Evolutionary conservation across 2,113 vertebrate genomes (phyloP).

Genomic region (Procavia capensis): DNA sequence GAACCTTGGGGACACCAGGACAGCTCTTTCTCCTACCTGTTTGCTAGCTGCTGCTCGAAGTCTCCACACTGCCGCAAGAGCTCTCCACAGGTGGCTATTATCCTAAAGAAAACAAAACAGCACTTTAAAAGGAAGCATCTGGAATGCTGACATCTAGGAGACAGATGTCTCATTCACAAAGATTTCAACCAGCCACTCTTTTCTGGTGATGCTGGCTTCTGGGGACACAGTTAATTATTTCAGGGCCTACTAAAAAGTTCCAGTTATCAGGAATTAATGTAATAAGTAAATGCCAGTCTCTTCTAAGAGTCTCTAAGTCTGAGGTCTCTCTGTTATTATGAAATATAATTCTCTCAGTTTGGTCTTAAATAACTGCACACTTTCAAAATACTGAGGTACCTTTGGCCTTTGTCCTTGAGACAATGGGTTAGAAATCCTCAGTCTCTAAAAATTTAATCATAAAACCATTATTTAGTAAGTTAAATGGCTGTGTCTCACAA

Average conservation of each 20-base stretch:
- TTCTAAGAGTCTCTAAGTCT: neutral
- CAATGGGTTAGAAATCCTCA: neutral
- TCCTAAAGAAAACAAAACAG: conserved; percentile 81
- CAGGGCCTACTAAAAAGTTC: neutral
- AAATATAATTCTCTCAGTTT: neutral
- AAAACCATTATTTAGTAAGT: conserved; percentile 30
- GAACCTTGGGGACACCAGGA: neutral
- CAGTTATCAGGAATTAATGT: neutral
- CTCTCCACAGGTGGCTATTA: conserved; percentile 91
- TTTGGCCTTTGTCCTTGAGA: conserved; percentile 26
- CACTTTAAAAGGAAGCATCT: conserved; percentile 40
- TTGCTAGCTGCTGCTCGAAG: conserved; percentile 91
- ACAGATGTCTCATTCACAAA: conserved; percentile 69
- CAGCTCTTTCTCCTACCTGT: conserved; percentile 81
- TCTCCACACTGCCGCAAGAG: conserved; percentile 90
- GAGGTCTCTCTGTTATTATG: neutral
- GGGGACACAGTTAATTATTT: neutral
- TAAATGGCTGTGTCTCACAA: neutral
- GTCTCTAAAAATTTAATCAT: neutral
- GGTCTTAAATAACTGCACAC: neutral
- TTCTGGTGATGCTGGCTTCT: neutral
- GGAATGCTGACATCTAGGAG: conserved; percentile 48
- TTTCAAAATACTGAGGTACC: neutral
- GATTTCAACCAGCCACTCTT: conserved; percentile 60
- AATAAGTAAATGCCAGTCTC: neutral